Conservation (phyloP, 2,113 vertebrate species). For the Nycticryphes semicollaris region DNA sequence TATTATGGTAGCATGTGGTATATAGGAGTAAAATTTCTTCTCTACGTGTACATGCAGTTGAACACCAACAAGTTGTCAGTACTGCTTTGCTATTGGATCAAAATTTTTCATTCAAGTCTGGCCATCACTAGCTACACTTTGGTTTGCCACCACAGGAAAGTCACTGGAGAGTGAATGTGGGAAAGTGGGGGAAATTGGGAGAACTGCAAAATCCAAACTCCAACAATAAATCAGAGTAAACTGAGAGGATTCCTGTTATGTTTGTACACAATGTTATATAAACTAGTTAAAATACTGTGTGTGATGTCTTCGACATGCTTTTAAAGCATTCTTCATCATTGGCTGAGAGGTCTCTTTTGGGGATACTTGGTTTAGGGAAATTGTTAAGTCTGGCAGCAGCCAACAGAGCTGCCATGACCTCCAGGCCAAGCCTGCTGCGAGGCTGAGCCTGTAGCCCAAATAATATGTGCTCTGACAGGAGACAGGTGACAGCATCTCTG, state of each 20-base stretch:
- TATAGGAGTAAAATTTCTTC: neutral
- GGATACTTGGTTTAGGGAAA: neutral
- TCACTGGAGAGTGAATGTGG: neutral
- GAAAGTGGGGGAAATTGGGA: neutral
- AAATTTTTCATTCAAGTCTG: neutral
- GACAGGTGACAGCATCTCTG: fast-evolving
- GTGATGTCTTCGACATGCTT: neutral
- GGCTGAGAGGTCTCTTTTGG: neutral
- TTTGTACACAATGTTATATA: neutral
- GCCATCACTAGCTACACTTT: neutral
- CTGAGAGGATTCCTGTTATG: neutral
- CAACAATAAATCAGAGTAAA: neutral
- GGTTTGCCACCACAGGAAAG: neutral
- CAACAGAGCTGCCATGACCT: too few relatives aligned
- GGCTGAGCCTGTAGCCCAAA: neutral
- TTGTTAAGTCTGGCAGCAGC: neutral
- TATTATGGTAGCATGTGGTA: neutral
- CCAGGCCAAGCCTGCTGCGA: neutral
- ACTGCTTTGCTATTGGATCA: neutral
- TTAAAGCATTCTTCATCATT: neutral
- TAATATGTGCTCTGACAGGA: neutral
- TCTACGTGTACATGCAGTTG: neutral
- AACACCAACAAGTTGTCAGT: neutral
- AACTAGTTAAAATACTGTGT: neutral
- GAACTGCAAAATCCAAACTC: neutral